phyloP scores from a whole-genome alignment of 2,888 invertebrate species.

The Meteorus cinctellus region DNA sequence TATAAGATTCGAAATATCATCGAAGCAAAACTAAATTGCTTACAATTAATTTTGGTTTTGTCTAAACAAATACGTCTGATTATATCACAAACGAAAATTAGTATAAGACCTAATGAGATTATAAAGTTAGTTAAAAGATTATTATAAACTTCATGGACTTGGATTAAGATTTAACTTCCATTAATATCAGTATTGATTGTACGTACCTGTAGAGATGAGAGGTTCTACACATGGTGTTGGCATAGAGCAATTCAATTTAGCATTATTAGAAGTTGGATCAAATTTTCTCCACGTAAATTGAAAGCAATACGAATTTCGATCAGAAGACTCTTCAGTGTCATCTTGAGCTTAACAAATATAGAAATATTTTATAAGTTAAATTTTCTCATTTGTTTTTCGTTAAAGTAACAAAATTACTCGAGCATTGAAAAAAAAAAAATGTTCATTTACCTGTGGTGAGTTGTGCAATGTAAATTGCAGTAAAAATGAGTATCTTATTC shows the following conservation, averaged over 20 bases:
- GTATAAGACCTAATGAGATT: too few species aligned
- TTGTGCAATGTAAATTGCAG: neutral
- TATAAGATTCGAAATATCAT: too few species aligned
- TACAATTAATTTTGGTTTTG: too few species aligned
- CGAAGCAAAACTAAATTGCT: too few species aligned
- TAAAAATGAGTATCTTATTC: neutral
- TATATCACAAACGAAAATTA: too few species aligned
- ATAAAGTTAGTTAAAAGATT: too few species aligned
- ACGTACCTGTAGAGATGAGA: constrained; percentile 49
- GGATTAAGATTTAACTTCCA: too few species aligned
- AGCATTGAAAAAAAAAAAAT: neutral
- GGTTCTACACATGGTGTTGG: constrained; percentile 54
- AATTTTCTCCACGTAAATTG: constrained; percentile 61
- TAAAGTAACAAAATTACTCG: neutral
- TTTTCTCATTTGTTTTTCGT: neutral
- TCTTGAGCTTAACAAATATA: neutral
- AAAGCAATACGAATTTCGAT: constrained; percentile 56
- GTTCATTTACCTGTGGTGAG: neutral
- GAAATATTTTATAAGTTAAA: neutral
- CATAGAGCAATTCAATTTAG: constrained; percentile 32
- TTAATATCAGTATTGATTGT: neutral
- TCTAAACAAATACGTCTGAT: too few species aligned
- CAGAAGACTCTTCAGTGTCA: neutral
- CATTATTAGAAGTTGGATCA: constrained; percentile 36
- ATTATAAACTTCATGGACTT: too few species aligned